These are phyloP conservation scores for Micrastur ruficollis DNA, from an alignment of 2,797 vertebrate species.

Conservation along the genomic window DNA sequence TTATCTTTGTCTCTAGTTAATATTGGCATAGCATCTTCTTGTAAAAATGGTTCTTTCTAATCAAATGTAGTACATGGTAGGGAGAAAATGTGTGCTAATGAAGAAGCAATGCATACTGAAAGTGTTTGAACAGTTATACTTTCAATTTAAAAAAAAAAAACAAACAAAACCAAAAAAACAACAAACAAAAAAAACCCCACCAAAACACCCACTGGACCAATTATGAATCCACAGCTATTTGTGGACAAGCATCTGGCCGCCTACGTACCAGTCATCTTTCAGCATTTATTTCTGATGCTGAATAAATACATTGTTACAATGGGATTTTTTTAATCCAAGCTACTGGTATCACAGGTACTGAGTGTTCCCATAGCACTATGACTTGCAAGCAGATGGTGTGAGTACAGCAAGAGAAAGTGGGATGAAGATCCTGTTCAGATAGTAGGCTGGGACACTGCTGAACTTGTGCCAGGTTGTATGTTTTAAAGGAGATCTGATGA, in stretches of 20 bases:
- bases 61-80: neutral
- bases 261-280: neutral
- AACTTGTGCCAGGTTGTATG: neutral
- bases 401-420: neutral
- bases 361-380: neutral
- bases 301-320: neutral
- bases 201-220: neutral
- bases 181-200: neutral
- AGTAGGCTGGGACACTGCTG: neutral
- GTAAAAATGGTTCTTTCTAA: constrained; percentile 23
- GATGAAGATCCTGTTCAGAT: neutral
- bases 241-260: neutral
- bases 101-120: neutral
- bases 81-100: neutral
- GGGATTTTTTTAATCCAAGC: neutral
- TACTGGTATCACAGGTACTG: neutral
- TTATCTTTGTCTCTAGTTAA: constrained; percentile 36
- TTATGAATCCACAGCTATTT: neutral
- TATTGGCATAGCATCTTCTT: constrained; percentile 22
- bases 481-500: neutral
- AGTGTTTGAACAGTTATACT: neutral
- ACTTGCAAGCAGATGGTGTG: constrained; percentile 32
- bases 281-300: neutral
- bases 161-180: neutral
- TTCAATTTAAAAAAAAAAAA: neutral